phyloP scores from a whole-genome alignment of 2,113 vertebrate species.

The Polypterus senegalus region DNA sequence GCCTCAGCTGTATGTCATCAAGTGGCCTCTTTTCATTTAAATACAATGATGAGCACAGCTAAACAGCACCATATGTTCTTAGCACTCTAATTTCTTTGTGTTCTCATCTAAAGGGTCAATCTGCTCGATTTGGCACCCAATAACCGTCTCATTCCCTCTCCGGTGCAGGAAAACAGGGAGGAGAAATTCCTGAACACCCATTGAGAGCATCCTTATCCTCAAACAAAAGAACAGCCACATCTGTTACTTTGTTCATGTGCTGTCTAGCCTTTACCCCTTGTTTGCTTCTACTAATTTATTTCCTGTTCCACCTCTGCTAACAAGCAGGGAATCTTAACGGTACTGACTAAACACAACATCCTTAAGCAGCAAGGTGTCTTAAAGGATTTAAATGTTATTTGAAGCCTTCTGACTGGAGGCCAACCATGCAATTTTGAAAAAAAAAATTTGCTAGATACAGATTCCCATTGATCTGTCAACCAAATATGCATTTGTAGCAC shows the following conservation, averaged over 20 bases:
- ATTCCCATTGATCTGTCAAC: too few species aligned
- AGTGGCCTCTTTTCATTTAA: slow-evolving; percentile 31
- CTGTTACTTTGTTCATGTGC: slow-evolving; percentile 26
- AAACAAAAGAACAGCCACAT: slow-evolving; percentile 24
- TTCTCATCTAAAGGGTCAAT: slow-evolving; percentile 17
- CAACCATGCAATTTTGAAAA: too few species aligned
- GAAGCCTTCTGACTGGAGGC: too few species aligned
- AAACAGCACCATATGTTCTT: slow-evolving; percentile 34
- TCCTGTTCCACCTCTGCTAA: background rate
- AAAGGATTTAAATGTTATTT: too few species aligned
- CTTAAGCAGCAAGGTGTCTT: too few species aligned
- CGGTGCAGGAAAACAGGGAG: background rate
- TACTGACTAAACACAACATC: too few species aligned
- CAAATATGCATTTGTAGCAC: too few species aligned
- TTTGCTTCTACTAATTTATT: slow-evolving; percentile 3
- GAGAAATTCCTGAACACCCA: slow-evolving; percentile 6
- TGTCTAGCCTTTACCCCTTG: slow-evolving; percentile 10
- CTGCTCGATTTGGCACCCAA: slow-evolving; percentile 20
- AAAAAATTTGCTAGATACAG: too few species aligned
- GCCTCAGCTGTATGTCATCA: slow-evolving; percentile 34
- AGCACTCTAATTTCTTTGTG: slow-evolving; percentile 17
- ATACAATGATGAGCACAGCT: slow-evolving; percentile 24
- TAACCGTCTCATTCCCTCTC: slow-evolving; percentile 2
- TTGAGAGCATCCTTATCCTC: slow-evolving; percentile 14
- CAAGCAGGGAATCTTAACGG: background rate